Conservation (phyloP, 2,888 invertebrate genomes). For the Caenorhabditis sp. region DNA sequence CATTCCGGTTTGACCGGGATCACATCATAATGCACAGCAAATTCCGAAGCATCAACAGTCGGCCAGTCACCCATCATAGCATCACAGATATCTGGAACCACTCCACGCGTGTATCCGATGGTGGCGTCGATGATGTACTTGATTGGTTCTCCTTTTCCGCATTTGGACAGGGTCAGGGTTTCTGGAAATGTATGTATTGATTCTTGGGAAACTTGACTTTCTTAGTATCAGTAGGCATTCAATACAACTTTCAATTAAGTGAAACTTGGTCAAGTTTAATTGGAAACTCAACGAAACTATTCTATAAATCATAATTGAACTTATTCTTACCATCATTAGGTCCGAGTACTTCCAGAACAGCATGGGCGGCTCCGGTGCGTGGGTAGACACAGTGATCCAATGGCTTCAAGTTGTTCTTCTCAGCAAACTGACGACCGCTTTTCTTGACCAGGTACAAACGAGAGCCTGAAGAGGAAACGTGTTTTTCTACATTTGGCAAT, state of each 20-base stretch:
- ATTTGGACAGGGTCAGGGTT: slow-evolving; percentile 47
- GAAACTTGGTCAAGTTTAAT: no score
- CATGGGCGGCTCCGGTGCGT: slow-evolving; percentile 92
- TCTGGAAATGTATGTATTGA: no score
- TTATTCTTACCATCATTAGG: slow-evolving; percentile 59
- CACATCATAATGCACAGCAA: slow-evolving; percentile 78
- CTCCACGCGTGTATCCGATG: slow-evolving; percentile 78
- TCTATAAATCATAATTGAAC: no score
- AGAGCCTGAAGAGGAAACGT: slow-evolving; percentile 71
- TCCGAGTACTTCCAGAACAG: slow-evolving; percentile 88
- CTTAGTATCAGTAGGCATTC: no score
- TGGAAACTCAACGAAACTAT: no score
- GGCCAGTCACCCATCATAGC: slow-evolving; percentile 81
- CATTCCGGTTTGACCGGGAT: slow-evolving; percentile 71
- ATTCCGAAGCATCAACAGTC: slow-evolving; percentile 61
- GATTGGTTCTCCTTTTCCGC: slow-evolving; percentile 73
- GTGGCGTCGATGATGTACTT: slow-evolving; percentile 81
- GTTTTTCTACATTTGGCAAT: neutral
- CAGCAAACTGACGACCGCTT: slow-evolving; percentile 85
- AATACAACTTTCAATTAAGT: no score
- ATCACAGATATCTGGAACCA: slow-evolving; percentile 69
- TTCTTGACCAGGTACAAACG: slow-evolving; percentile 78
- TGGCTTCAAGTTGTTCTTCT: slow-evolving; percentile 89
- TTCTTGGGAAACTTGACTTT: no score
- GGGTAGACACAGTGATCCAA: slow-evolving; percentile 93